Percentiles rank a stretch among this genome's conserved stretches.
phyloP scores from a whole-genome alignment of 2,888 invertebrate species.

The Unio delphinus region DNA sequence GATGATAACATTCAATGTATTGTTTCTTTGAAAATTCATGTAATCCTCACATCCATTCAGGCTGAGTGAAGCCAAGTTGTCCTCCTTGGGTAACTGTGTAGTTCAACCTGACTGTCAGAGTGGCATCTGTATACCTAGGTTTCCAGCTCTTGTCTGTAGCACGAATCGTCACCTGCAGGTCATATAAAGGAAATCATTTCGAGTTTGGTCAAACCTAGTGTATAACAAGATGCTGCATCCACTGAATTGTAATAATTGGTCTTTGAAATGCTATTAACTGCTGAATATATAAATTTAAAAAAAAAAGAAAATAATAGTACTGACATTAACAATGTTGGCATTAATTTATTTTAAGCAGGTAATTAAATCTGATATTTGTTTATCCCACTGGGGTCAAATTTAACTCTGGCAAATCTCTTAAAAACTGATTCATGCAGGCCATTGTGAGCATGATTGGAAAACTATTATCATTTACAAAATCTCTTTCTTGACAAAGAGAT shows the following conservation, averaged over 20 bases:
- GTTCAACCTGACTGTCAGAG: slow-evolving; percentile 85
- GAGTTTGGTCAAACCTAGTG: too few species aligned
- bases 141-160: slow-evolving; percentile 88
- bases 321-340: too few species aligned
- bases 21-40: slow-evolving; percentile 1
- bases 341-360: too few species aligned
- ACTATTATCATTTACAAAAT: too few species aligned
- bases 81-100: slow-evolving; percentile 80
- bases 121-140: slow-evolving; percentile 87
- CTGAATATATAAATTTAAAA: background rate
- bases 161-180: slow-evolving; percentile 75
- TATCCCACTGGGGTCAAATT: too few species aligned
- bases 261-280: background rate
- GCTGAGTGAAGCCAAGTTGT: slow-evolving; percentile 89
- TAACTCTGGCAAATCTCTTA: too few species aligned
- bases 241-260: background rate
- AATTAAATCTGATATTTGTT: too few species aligned
- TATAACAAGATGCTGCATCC: too few species aligned
- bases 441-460: too few species aligned
- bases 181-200: background rate
- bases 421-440: too few species aligned
- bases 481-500: too few species aligned
- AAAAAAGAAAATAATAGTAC: background rate
- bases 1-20: background rate
- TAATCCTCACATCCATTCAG: slow-evolving; percentile 79